Evolutionary conservation across 2,797 vertebrate genomes (phyloP).

Genomic region (Siniperca undulata): DNA sequence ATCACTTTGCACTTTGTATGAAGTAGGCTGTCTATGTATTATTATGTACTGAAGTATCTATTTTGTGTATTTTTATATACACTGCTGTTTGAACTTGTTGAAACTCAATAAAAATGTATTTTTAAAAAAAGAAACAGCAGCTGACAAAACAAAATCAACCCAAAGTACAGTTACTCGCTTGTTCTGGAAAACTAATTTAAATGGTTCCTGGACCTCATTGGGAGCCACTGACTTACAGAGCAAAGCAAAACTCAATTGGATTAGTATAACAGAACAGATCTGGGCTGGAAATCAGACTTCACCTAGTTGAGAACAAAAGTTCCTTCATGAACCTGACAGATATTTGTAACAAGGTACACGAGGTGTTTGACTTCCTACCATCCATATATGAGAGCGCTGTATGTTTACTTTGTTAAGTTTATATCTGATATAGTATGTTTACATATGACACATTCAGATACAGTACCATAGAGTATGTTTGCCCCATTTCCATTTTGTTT

Average conservation of each 20-base stretch:
- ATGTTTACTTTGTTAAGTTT: not conserved
- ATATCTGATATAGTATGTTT: not conserved
- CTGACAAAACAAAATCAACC: not conserved
- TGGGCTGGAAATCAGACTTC: not conserved
- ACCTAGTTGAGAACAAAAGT: not conserved
- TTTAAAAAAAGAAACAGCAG: no score
- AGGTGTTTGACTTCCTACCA: not conserved
- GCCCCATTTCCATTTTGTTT: not conserved
- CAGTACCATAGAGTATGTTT: not conserved
- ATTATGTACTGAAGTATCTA: no score
- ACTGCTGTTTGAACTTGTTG: no score
- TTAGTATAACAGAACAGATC: not conserved
- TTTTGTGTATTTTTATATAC: no score
- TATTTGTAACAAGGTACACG: not conserved
- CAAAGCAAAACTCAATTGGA: not conserved
- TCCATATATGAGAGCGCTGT: not conserved
- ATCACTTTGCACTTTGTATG: no score
- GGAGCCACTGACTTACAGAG: not conserved
- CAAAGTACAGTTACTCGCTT: not conserved
- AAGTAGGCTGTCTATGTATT: no score
- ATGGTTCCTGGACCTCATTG: not conserved
- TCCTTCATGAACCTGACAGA: not conserved
- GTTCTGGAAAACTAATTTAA: not conserved
- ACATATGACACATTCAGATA: not conserved
- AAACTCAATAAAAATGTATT: no score